Base-by-base conservation (phyloP, 2,113 vertebrate species). In the Oreocharis arfaki region DNA sequence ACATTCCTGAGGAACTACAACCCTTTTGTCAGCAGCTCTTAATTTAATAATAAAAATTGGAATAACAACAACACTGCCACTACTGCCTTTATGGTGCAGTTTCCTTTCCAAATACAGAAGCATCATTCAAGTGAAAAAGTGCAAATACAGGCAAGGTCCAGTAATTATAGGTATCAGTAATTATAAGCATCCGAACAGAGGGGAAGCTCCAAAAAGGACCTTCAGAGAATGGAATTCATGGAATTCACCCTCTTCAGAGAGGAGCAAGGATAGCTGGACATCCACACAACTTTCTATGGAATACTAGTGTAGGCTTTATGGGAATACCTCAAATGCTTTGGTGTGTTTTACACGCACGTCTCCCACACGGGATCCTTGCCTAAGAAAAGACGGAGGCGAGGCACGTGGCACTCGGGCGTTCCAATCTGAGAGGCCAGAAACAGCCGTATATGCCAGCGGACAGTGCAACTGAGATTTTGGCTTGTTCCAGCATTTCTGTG, bases 341-440 rank as follows among this genome's bases (percentile, higher is more conserved):
- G 13, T 35, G 28, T n/a, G 53, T 85, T 87, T 75, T 22, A 22
- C 41, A 24, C 12, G 27, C 4, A 0, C 0, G 0, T 56, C 32
- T 84, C 49, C 56, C 69, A 21, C 4, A 2, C 5, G 20, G 60
- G 73, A 65, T 53, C 64, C 60, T 39, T 75, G 64, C 41, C 56
- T 21, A 22, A 44, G 33, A 7, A 37, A 75, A 37, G 68, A 47
- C 1, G 9, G 44, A 39, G 73, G 28, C 0, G 5, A 81, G 60
- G 67, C 64, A 47, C 0, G 0, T 4, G 13, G 50, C 6, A 3
- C 68, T 70, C 41, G 20, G 4, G 13, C 13, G 20, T 57, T 71
- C 23, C 61, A 20, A 1, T 32, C 53, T 33, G n/a, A 46, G 13
- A 74, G 35, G 49, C 20, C 74, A 93, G 42, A 80, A 83, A 35